Conservation (phyloP, 2,113 vertebrate genomes). For the Tapirus terrestris region DNA sequence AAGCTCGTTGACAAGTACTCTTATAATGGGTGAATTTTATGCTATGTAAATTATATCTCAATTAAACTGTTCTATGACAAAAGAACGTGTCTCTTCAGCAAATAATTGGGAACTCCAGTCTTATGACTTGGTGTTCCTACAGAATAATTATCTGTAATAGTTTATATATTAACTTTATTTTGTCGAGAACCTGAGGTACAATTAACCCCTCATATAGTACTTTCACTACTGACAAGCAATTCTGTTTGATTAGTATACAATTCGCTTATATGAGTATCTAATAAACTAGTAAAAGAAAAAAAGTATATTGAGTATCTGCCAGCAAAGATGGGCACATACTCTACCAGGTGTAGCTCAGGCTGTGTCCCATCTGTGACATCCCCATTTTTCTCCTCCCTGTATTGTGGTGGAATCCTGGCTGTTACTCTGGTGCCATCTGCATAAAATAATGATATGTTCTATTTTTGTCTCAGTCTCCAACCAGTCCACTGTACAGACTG, state of each 20-base stretch:
- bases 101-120: background rate
- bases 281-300: slow-evolving; percentile 1
- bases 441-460: slow-evolving; percentile 44
- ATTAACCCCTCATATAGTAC: background rate
- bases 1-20: background rate
- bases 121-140: background rate
- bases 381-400: background rate
- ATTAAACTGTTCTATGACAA: background rate
- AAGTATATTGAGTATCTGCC: background rate
- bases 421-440: background rate
- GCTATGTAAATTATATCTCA: slow-evolving; percentile 28
- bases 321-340: background rate
- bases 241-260: background rate
- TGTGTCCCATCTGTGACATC: background rate
- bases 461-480: slow-evolving; percentile 87
- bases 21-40: background rate
- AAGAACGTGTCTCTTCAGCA: background rate
- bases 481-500: slow-evolving; percentile 94
- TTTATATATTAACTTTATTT: slow-evolving; percentile 27
- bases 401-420: background rate
- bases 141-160: slow-evolving; percentile 16
- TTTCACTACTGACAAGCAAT: slow-evolving; percentile 8
- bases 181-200: background rate
- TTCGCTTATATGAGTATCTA: background rate
- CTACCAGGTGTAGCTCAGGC: background rate